phyloP scores from a whole-genome alignment of 64 coral and sea anemone genomes.

The Actinia tenebrosa region DNA sequence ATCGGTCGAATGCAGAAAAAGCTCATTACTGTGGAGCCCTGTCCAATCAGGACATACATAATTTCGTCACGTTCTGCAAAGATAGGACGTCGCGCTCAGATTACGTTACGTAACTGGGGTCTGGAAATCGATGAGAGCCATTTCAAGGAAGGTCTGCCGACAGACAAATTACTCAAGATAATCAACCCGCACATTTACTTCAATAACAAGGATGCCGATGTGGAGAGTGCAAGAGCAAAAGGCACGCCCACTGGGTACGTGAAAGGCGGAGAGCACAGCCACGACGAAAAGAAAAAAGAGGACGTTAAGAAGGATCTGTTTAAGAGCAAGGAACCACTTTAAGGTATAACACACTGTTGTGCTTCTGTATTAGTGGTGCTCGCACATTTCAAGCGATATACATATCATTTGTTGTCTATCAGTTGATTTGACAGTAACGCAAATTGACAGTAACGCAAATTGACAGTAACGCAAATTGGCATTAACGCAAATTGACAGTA shows the following conservation, averaged over 20 bases:
- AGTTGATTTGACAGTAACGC: no score
- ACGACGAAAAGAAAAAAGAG: neutral
- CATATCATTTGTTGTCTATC: no score
- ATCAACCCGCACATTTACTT: slow-evolving; percentile 75
- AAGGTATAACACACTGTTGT: neutral
- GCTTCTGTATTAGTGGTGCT: no score
- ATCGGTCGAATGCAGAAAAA: slow-evolving; percentile 63
- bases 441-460: no score
- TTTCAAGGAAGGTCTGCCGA: slow-evolving; percentile 48
- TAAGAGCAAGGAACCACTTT: neutral
- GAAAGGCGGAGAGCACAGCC: neutral
- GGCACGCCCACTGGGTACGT: slow-evolving; percentile 64
- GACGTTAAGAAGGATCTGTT: neutral
- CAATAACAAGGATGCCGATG: slow-evolving; percentile 51
- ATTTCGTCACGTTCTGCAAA: slow-evolving; percentile 49
- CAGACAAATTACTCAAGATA: slow-evolving; percentile 27
- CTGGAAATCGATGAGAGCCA: slow-evolving; percentile 54
- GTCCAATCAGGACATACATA: slow-evolving; percentile 65
- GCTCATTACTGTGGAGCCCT: slow-evolving; percentile 31
- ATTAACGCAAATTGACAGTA: no score
- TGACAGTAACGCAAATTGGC: no score
- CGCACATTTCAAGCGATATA: no score
- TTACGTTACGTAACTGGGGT: slow-evolving; percentile 57
- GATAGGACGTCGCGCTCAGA: slow-evolving; percentile 45
- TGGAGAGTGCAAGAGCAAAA: slow-evolving; percentile 28